Evolutionary conservation across 2,888 invertebrate species (phyloP).

Genomic region (Callinectes sapidus): DNA sequence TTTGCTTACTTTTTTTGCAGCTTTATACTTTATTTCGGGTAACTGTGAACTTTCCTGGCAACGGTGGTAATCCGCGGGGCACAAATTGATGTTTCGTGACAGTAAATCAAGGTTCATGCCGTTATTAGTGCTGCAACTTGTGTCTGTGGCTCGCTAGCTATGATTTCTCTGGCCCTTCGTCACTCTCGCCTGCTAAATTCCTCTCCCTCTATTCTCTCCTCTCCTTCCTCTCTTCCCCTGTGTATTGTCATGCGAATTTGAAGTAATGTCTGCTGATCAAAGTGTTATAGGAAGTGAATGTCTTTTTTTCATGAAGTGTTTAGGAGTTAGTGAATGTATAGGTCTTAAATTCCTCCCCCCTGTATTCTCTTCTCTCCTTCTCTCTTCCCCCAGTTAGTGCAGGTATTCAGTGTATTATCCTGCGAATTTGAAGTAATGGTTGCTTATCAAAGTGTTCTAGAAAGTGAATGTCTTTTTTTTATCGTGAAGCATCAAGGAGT

Average conservation of each 20-base stretch:
- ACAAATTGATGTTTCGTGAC: conserved; percentile 2
- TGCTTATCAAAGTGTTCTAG: too few species aligned
- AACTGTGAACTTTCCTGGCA: conserved; percentile 5
- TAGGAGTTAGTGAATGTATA: background rate
- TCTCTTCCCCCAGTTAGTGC: too few species aligned
- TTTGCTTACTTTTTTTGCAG: background rate
- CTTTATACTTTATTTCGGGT: background rate
- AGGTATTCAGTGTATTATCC: too few species aligned
- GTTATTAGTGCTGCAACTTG: conserved; percentile 8
- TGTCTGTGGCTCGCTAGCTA: background rate
- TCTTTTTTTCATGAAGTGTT: too few species aligned
- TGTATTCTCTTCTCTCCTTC: too few species aligned
- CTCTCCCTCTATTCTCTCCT: background rate
- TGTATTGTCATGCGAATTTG: too few species aligned
- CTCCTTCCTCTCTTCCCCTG: background rate
- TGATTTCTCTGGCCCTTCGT: conserved; percentile 2
- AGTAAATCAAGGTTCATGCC: conserved; percentile 9
- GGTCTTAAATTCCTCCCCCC: too few species aligned
- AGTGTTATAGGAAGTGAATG: too few species aligned
- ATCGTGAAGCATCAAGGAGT: too few species aligned
- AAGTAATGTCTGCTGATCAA: background rate
- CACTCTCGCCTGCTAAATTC: background rate
- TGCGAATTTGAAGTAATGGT: too few species aligned
- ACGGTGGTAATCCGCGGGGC: background rate
- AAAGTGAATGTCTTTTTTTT: too few species aligned